phyloP scores from a whole-genome alignment of 2,888 invertebrate species.

The Aethes cnicana region DNA sequence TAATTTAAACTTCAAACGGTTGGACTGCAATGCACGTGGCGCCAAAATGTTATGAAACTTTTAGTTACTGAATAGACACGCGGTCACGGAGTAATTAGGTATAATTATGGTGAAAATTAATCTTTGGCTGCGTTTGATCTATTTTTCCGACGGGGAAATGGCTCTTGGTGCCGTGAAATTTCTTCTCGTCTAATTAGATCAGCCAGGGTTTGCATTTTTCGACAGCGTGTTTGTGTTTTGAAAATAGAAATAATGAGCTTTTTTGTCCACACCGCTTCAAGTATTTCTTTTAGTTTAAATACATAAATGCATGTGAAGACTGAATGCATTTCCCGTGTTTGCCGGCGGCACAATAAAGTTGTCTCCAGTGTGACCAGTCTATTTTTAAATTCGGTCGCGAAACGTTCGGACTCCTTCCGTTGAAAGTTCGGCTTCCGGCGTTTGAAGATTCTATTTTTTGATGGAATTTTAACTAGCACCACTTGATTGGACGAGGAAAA shows the following conservation, averaged over 20 bases:
- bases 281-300: no score
- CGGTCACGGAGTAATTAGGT: constrained; percentile 49
- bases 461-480: constrained; percentile 51
- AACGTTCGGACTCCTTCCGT: constrained; percentile 50
- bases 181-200: constrained; percentile 10
- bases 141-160: constrained; percentile 63
- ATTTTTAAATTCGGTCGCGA: constrained; percentile 52
- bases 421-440: constrained; percentile 46
- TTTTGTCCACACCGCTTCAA: no score
- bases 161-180: constrained; percentile 36
- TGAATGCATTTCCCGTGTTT: no score
- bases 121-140: constrained; percentile 63
- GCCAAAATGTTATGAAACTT: constrained; percentile 45
- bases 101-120: constrained; percentile 63
- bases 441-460: constrained; percentile 43
- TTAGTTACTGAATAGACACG: constrained; percentile 33
- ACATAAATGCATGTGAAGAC: no score
- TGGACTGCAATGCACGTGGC: constrained; percentile 38
- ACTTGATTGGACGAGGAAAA: constrained; percentile 18
- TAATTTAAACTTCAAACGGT: constrained; percentile 39
- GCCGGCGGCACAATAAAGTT: constrained; percentile 24
- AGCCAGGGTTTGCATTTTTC: no score
- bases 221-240: no score
- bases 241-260: no score
- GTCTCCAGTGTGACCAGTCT: constrained; percentile 32